Conservation (phyloP, 2,113 vertebrate species). For the Bostrychus sinensis region DNA sequence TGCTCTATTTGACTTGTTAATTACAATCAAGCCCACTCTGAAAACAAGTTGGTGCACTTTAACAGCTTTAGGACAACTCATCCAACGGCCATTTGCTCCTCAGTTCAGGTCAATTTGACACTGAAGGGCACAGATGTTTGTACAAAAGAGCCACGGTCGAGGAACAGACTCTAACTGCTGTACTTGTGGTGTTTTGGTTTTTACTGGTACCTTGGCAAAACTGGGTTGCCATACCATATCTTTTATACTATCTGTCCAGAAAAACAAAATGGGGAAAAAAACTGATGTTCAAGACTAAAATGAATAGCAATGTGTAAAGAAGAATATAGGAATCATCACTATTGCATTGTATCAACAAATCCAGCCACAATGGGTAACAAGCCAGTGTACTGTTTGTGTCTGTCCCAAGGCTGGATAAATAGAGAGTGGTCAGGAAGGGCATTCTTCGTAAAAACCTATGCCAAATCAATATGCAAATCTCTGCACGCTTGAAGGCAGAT, state of each 20-base stretch:
- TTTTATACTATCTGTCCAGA: not conserved
- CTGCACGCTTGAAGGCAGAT: too few species aligned
- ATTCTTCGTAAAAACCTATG: too few species aligned
- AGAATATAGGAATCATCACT: too few species aligned
- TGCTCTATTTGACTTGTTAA: conserved; percentile 78
- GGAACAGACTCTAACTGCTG: not conserved
- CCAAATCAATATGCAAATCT: too few species aligned
- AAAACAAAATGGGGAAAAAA: not conserved
- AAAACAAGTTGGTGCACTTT: conserved; percentile 50
- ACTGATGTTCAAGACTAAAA: too few species aligned
- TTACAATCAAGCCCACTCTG: conserved; percentile 75
- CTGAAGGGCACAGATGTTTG: conserved; percentile 46
- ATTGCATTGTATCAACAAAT: too few species aligned
- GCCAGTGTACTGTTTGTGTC: too few species aligned
- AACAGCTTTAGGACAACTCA: conserved; percentile 46
- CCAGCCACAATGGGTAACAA: too few species aligned
- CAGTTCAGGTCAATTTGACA: conserved; percentile 29
- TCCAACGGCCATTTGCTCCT: conserved; percentile 49
- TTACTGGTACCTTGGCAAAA: not conserved
- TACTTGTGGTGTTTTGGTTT: not conserved
- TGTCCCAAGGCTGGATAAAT: too few species aligned
- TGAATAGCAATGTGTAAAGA: too few species aligned
- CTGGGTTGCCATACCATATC: not conserved
- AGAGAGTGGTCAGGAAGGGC: too few species aligned
- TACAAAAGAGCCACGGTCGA: not conserved